Conservation (phyloP, 1,140 invertebrate genomes). For the Tachypleus tridentatus region DNA sequence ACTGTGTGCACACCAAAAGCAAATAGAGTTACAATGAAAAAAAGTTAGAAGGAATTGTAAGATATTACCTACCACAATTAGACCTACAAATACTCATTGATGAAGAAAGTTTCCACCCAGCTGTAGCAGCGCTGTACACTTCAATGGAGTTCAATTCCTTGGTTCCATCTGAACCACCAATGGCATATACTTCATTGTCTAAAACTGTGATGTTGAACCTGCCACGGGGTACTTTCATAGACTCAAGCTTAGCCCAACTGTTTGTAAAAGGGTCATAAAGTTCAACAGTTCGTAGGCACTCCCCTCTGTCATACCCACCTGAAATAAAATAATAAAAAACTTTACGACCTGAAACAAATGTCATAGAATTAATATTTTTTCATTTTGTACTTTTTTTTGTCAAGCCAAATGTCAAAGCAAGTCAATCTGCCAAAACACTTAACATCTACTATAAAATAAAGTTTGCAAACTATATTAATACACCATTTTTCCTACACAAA, state of each 20-base stretch:
- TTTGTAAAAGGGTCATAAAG: conserved; percentile 55
- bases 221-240: conserved; percentile 57
- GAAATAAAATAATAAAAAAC: conserved; percentile 10
- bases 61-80: conserved; percentile 41
- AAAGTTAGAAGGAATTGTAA: no score
- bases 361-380: no score
- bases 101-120: conserved; percentile 51
- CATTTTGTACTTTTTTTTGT: no score
- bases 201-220: conserved; percentile 59
- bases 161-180: conserved; percentile 63
- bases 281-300: conserved; percentile 63
- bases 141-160: conserved; percentile 56
- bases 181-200: conserved; percentile 53
- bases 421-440: no score
- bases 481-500: no score
- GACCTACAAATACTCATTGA: conserved; percentile 50
- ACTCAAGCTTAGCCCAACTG: conserved; percentile 49
- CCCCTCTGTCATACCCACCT: conserved; percentile 74
- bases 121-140: conserved; percentile 41
- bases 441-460: no score
- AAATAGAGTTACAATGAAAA: no score
- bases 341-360: not conserved
- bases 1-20: no score
- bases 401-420: no score
- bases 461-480: no score